Conservation (phyloP, 2,113 vertebrate species). For the Sinocyclocheilus anophthalmus region DNA sequence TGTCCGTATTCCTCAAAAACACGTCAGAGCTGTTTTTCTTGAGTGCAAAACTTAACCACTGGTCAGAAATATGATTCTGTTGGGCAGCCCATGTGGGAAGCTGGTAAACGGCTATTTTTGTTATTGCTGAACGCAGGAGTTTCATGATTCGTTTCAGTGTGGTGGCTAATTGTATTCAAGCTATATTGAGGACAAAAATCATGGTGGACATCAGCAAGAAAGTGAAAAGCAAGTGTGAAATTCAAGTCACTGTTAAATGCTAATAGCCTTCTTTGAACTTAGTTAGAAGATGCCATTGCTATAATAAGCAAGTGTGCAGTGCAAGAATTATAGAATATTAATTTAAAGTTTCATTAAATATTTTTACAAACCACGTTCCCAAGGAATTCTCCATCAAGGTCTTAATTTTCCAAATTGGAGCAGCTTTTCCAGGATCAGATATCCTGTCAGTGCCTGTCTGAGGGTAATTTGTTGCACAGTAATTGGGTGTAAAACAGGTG, state of each 20-base stretch:
- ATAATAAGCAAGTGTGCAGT: neutral
- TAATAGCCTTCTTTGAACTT: neutral
- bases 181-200: neutral
- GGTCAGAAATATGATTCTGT: constrained; percentile 14
- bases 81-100: constrained; percentile 1
- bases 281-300: neutral
- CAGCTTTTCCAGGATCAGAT: constrained; percentile 7
- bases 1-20: constrained; percentile 62
- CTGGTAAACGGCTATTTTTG: constrained; percentile 12
- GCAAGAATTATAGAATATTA: neutral
- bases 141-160: neutral
- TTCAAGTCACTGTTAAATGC: neutral
- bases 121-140: constrained; percentile 5
- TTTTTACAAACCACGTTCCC: neutral
- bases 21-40: constrained; percentile 53
- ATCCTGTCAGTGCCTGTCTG: constrained; percentile 49
- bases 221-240: neutral
- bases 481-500: constrained; percentile 77
- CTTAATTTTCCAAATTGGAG: neutral
- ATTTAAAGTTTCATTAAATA: neutral
- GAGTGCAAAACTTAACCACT: constrained; percentile 56
- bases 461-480: constrained; percentile 60
- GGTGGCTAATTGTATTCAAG: neutral
- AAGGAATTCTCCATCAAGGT: neutral
- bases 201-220: neutral